Base-by-base conservation (phyloP, 1,140 invertebrate species). In the Schlechtendalia chinensis region DNA sequence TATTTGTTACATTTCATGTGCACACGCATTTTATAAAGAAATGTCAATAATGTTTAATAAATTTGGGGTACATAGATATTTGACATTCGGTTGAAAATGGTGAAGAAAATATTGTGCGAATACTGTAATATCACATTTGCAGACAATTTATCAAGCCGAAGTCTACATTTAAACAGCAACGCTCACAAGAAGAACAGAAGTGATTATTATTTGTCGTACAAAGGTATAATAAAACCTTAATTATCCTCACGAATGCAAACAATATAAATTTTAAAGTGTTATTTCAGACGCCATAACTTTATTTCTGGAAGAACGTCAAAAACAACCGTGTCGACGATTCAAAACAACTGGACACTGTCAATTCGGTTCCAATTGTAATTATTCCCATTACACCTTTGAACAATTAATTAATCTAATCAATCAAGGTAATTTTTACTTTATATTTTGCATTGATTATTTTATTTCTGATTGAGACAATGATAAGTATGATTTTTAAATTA, bases 71-170 rank as follows among this genome's bases (percentile, higher is more conserved):
- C 22, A 29, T 19, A 17, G 58, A 17, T 61, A 61, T 61, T 79
- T 61, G 10, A 47, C 24, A 19, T 47, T n/a, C 22, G 75, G 75
- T 79, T 79, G 56, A 79, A 79, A 79, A 79, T 79, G 75, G 75
- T 79, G 75, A 79, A 63, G 75, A 79, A 79, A 79, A 79, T 79
- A 79, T 63, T 79, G 61, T 79, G 75, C 75, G 75, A 79, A 12
- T 79, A 79, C 75, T 79, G 75, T 61, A 79, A 79, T 79, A 63
- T 79, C 50, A 79, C 75, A 2, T 79, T 79, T 79, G 75, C 75
- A 59, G 75, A 79, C 56, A 79, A 79, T 10, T 79, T 79, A 63
- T 79, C 75, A 79, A 79, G 58, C 24, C 53, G 75, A 50, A 79
- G 61, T 63, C 16, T 79, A 79, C 75, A 79, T 79, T 79, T 79